Conservation (phyloP, 2,797 vertebrate species). For the Acrocephalus scirpaceus region DNA sequence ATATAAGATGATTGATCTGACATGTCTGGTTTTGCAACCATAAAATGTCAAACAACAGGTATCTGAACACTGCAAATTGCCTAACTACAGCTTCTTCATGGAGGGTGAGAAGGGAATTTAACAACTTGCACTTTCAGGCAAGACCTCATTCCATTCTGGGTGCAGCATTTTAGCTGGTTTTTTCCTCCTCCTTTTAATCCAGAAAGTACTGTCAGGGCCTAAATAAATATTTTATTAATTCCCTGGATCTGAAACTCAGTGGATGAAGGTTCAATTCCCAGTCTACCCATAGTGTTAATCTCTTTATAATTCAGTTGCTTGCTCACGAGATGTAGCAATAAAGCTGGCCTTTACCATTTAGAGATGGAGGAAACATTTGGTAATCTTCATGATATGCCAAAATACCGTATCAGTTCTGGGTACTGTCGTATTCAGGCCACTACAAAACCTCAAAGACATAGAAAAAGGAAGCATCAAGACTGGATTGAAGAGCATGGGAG, state of each 20-base stretch:
- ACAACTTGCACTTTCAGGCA: background rate
- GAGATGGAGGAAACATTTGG: background rate
- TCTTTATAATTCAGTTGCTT: background rate
- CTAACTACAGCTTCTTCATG: background rate
- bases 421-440: background rate
- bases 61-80: background rate
- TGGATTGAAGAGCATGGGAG: background rate
- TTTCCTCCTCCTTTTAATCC: background rate
- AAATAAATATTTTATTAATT: background rate
- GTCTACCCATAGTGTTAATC: background rate
- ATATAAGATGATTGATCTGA: constrained; percentile 65
- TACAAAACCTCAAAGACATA: background rate
- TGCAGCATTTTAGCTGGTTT: background rate
- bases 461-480: background rate
- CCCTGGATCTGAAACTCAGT: background rate
- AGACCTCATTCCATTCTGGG: background rate
- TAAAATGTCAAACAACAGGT: background rate
- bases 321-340: background rate
- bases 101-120: background rate
- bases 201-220: background rate
- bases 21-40: constrained; percentile 59
- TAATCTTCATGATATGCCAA: background rate
- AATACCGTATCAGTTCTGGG: background rate
- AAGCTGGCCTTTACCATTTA: background rate
- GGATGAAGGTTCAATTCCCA: background rate